Percentiles rank a stretch among this genome's conserved stretches.
These are phyloP conservation scores for Arenaria interpres DNA, from an alignment of 2,113 vertebrate genomes.

Conservation along the genomic window DNA sequence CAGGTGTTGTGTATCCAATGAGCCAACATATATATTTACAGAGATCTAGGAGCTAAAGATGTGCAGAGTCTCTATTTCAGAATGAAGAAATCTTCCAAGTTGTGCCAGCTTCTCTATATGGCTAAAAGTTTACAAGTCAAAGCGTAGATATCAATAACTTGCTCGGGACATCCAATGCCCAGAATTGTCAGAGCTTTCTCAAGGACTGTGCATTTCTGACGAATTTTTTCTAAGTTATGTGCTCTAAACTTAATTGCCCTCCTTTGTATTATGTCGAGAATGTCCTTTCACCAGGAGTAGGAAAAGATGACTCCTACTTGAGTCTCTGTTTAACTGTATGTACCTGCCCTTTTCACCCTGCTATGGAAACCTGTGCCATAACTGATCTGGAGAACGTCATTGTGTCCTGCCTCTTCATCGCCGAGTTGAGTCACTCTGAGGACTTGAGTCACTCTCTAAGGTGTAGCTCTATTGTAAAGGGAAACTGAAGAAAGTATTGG, in stretches of 20 bases:
- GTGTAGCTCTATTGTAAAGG: not conserved
- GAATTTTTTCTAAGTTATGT: rapidly evolving
- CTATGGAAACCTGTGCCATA: not conserved
- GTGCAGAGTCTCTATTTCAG: not conserved
- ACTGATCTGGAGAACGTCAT: not conserved
- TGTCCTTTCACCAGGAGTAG: not conserved
- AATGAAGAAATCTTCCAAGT: not conserved
- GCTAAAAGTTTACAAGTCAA: not conserved
- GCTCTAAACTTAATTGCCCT: not conserved
- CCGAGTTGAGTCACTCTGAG: not conserved
- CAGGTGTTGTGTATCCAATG: not conserved
- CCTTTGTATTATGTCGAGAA: not conserved
- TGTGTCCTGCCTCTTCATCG: not conserved
- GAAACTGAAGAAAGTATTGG: not conserved
- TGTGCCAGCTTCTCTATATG: not conserved
- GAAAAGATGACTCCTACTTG: not conserved
- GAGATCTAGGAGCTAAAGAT: not conserved
- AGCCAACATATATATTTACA: not conserved
- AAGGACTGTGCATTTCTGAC: not conserved
- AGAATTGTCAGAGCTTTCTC: not conserved
- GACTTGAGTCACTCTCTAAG: not conserved
- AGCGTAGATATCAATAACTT: not conserved
- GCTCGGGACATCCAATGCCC: not conserved
- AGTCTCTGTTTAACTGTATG: rapidly evolving
- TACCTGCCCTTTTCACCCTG: not conserved